Evolutionary conservation across 2,888 invertebrate genomes (phyloP), one percentile per base, ranked within the genome.

Genomic region (Ganaspis brasiliensis): DNA sequence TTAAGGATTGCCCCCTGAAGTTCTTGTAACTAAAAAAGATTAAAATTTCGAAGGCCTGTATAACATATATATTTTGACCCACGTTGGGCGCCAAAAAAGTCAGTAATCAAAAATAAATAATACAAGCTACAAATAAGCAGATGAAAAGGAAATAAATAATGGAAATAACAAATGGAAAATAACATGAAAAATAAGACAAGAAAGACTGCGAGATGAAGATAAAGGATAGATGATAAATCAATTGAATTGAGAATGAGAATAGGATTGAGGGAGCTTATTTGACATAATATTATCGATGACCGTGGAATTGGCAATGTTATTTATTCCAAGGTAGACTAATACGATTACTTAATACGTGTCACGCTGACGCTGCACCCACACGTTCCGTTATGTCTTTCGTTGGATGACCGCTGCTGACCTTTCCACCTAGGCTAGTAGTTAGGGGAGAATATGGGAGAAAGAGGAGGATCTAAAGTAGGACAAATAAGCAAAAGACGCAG

Each of bases 391-490:
- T 84, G 80, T 79, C 79, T 82, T 81, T 85, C 80, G 82, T 79
- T 73, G 76, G 82, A 85, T 89, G 88, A 88, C 86, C 88, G 86
- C 82, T 45, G 85, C 82, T 88, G 87, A 88, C 87, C 89, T 85
- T 82, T 79, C 76, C 78, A 67, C 67, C 67, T 67, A n/a, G 40
- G 67, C 40, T 24, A 59, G 74, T 74, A 81, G 74, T 73, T 72
- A 79, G 72, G 49, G 63, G 67, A 61, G 73, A 79, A 73, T 77
- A 81, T 76, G 82, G 52, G 74, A 73, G 52, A 24, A 67, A 70
- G 76, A 61, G 74, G 52, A 72, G 35, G 74, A 70, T 45, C 57
- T 73, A 73, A 70, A 80, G 73, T 76, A 77, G 61, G 71, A 73
- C 61, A 57, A 45, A 61, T 31, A 71, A 71, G 31, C 19, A 59